Conservation (phyloP, 2,888 invertebrate genomes). For the Leptopterna dolabrata region DNA sequence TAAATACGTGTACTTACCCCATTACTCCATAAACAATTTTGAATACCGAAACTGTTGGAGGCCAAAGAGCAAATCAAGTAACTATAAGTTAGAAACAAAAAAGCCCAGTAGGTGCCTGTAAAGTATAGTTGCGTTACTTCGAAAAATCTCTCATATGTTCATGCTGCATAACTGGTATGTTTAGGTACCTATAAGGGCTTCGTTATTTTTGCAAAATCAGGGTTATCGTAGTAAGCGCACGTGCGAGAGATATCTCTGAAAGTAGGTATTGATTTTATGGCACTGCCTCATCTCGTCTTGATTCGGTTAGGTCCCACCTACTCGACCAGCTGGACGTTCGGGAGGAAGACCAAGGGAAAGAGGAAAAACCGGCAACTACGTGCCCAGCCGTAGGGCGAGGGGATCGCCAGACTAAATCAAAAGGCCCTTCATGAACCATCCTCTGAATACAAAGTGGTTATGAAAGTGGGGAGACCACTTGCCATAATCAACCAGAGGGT, state of each 20-base stretch:
- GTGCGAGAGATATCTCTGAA: neutral
- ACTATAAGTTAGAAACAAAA: too few species aligned
- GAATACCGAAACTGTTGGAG: too few species aligned
- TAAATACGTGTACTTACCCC: too few species aligned
- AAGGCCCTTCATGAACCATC: neutral
- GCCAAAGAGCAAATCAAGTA: too few species aligned
- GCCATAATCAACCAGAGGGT: neutral
- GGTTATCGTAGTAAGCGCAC: too few species aligned
- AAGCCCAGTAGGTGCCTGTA: too few species aligned
- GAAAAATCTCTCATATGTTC: too few species aligned
- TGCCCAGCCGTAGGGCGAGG: neutral
- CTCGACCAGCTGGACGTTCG: neutral
- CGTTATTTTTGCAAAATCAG: too few species aligned
- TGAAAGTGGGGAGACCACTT: neutral
- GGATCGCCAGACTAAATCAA: neutral
- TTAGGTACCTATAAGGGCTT: too few species aligned
- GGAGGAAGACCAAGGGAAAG: neutral
- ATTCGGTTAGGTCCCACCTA: neutral
- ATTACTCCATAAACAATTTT: too few species aligned
- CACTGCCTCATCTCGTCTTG: neutral
- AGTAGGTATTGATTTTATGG: neutral
- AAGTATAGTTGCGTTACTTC: too few species aligned
- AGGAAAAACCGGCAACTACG: neutral
- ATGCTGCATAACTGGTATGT: too few species aligned
- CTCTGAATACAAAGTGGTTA: conserved; percentile 3